Conservation (phyloP, 2,888 invertebrate species). For the Leptinotarsa peninsularis region DNA sequence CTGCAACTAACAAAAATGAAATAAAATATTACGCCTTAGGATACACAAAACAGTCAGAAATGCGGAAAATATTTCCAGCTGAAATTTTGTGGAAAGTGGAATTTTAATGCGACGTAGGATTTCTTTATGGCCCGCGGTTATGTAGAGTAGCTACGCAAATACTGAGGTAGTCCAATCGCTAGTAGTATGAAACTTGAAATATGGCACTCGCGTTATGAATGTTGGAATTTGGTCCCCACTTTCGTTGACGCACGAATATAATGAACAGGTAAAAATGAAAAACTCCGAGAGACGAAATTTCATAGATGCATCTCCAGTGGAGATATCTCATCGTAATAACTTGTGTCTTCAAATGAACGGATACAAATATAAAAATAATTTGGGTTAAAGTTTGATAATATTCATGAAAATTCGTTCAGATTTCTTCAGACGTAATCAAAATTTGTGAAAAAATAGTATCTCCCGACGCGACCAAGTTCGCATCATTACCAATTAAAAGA, state of each 20-base stretch:
- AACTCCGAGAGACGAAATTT: neutral
- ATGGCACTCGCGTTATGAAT: slow-evolving; percentile 21
- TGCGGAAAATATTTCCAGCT: slow-evolving; percentile 16
- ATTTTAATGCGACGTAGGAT: slow-evolving; percentile 20
- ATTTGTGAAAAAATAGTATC: too few relatives aligned
- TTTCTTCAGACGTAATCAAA: too few relatives aligned
- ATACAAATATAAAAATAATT: too few relatives aligned
- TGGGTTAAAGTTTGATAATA: too few relatives aligned
- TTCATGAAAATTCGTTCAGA: too few relatives aligned
- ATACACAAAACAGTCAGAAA: slow-evolving; percentile 17
- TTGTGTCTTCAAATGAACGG: neutral
- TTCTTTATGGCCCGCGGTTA: slow-evolving; percentile 22
- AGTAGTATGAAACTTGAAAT: slow-evolving; percentile 11
- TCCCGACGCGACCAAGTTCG: too few relatives aligned
- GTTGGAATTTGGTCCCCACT: neutral
- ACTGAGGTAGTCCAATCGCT: slow-evolving; percentile 15
- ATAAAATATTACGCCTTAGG: slow-evolving; percentile 19
- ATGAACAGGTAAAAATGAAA: slow-evolving; percentile 17
- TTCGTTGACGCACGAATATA: slow-evolving; percentile 2
- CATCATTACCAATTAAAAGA: too few relatives aligned
- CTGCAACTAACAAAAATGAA: slow-evolving; percentile 4
- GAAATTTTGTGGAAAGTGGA: slow-evolving; percentile 10
- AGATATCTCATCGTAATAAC: neutral
- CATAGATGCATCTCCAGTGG: neutral
- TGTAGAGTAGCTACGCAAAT: slow-evolving; percentile 20